A percentile compares a stretch with the other conserved stretches of the same genome.
Conservation (phyloP, 2,888 invertebrate species). For the Dyspetes luteomarginatus region DNA sequence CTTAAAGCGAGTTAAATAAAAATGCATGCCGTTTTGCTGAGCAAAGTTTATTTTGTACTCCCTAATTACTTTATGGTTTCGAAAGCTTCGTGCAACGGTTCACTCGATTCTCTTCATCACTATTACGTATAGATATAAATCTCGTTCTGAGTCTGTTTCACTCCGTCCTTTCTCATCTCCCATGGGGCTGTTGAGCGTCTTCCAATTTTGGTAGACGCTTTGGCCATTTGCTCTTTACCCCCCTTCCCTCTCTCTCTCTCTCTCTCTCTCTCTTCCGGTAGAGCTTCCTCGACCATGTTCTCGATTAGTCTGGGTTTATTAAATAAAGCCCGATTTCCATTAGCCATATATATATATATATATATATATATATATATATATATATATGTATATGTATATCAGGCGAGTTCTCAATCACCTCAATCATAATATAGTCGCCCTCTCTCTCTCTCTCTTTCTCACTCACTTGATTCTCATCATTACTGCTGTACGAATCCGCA, state of each 20-base stretch:
- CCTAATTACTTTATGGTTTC: constrained; percentile 37
- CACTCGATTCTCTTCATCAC: background rate
- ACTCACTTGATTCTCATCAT: background rate
- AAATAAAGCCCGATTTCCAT: constrained; percentile 71
- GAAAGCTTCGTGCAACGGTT: constrained; percentile 20
- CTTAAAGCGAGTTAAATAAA: background rate
- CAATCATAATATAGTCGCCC: background rate
- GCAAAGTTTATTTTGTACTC: background rate
- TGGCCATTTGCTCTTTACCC: constrained; percentile 44
- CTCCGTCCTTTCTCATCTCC: constrained; percentile 28
- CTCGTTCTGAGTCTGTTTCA: constrained; percentile 24
- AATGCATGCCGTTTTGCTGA: constrained; percentile 15
- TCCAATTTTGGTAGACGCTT: constrained; percentile 62
- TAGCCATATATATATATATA: constrained; percentile 34
- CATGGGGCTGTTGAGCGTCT: constrained; percentile 62
- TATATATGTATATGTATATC: background rate
- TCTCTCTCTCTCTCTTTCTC: background rate
- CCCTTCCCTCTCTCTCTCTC: background rate
- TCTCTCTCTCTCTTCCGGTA: background rate
- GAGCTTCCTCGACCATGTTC: constrained; percentile 43
- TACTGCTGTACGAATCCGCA: no score
- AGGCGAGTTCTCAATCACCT: background rate
- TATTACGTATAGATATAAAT: constrained; percentile 8
- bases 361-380: background rate
- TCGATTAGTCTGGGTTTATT: constrained; percentile 71